Conservation (phyloP, 2,113 vertebrate species). For the Cervus canadensis region DNA sequence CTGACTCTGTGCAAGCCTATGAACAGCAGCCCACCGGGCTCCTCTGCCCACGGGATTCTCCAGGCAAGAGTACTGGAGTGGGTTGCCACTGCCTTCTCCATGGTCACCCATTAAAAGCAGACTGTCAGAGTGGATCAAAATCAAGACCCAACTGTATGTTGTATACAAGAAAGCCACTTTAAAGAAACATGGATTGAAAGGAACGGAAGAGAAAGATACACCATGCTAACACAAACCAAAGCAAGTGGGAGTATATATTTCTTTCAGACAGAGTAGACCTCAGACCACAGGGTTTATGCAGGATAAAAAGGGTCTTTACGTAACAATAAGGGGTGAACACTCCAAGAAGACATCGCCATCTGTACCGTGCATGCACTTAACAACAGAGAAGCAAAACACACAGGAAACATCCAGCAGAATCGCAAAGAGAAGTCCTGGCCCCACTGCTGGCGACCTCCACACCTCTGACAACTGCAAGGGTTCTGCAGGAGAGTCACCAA, state of each 20-base stretch:
- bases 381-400: not conserved
- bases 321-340: not conserved
- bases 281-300: not conserved
- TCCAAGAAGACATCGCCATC: not conserved
- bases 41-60: not conserved
- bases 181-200: not conserved
- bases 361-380: not conserved
- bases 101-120: not conserved
- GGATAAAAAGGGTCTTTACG: not conserved
- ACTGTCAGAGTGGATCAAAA: not conserved
- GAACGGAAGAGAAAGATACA: not conserved
- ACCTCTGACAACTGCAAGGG: not conserved
- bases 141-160: not conserved
- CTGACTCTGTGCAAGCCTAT: not conserved
- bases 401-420: not conserved
- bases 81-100: not conserved
- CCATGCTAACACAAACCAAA: not conserved
- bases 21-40: not conserved
- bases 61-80: not conserved
- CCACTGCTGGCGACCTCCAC: no score
- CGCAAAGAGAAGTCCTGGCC: not conserved
- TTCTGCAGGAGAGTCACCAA: not conserved
- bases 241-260: not conserved
- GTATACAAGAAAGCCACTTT: not conserved
- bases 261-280: not conserved